Conservation (phyloP, 2,797 vertebrate genomes). For the Eidolon dupreanum region DNA sequence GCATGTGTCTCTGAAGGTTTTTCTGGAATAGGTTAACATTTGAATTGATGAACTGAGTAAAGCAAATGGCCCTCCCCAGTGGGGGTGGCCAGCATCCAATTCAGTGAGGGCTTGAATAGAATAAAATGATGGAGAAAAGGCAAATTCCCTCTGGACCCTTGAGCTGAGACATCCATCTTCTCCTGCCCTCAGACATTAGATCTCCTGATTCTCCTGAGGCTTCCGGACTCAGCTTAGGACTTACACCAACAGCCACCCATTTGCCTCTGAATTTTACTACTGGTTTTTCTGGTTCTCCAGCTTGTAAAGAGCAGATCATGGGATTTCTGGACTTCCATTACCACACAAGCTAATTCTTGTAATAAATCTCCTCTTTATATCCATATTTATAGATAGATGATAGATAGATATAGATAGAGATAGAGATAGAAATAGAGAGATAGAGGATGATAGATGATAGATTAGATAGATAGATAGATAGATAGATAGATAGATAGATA, state of each 20-base stretch:
- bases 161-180: background rate
- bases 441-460: too few species aligned
- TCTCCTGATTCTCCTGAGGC: background rate
- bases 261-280: background rate
- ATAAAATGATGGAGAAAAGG: background rate
- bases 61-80: background rate
- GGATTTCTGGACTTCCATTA: too few species aligned
- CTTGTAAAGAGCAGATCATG: background rate
- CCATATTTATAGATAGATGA: too few species aligned
- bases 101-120: background rate
- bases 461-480: too few species aligned
- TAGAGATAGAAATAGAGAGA: too few species aligned
- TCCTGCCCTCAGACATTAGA: background rate
- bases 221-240: background rate
- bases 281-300: background rate
- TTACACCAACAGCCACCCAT: background rate
- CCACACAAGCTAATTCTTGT: background rate
- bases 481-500: too few species aligned
- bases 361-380: background rate
- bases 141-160: background rate
- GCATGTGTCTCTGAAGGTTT: background rate
- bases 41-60: background rate
- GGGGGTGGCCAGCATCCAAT: background rate
- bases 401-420: too few species aligned
- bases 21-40: background rate